These are phyloP conservation scores for Amblyornis subalaris DNA, from an alignment of 2,113 vertebrate genomes.

Conservation along the genomic window DNA sequence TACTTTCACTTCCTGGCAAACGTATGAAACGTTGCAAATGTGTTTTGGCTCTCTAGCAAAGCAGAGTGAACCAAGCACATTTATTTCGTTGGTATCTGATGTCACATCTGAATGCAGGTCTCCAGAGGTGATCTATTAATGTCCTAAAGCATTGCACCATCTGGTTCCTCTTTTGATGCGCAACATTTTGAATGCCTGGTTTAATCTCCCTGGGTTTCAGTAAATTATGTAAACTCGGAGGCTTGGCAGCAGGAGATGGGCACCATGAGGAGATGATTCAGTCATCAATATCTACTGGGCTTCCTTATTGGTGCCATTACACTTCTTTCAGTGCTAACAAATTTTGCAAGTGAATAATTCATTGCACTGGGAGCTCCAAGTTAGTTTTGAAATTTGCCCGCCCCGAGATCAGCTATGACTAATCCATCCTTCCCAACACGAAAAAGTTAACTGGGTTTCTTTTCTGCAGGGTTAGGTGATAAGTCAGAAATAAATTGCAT, in stretches of 20 bases:
- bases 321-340: conserved; percentile 16
- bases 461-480: background rate
- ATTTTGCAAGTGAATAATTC: conserved; percentile 51
- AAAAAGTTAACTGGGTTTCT: background rate
- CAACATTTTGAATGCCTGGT: conserved; percentile 27
- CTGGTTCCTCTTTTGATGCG: conserved; percentile 28
- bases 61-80: background rate
- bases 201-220: conserved; percentile 47
- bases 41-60: conserved; percentile 23
- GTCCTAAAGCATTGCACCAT: conserved; percentile 45
- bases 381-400: conserved; percentile 36
- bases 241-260: conserved; percentile 43
- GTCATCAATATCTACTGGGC: conserved; percentile 58
- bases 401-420: conserved; percentile 49
- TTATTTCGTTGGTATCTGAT: background rate
- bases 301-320: conserved; percentile 50
- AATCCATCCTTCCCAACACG: background rate
- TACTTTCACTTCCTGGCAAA: background rate
- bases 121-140: conserved; percentile 57
- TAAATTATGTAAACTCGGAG: conserved; percentile 48
- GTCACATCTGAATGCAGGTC: conserved; percentile 41
- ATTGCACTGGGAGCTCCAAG: background rate
- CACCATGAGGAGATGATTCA: conserved; percentile 57
- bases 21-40: background rate
- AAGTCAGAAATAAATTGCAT: conserved; percentile 39